Percentiles rank a stretch among this genome's conserved stretches.
Evolutionary conservation across 2,888 invertebrate genomes (phyloP).

Genomic region (Coecobrya sp.): DNA sequence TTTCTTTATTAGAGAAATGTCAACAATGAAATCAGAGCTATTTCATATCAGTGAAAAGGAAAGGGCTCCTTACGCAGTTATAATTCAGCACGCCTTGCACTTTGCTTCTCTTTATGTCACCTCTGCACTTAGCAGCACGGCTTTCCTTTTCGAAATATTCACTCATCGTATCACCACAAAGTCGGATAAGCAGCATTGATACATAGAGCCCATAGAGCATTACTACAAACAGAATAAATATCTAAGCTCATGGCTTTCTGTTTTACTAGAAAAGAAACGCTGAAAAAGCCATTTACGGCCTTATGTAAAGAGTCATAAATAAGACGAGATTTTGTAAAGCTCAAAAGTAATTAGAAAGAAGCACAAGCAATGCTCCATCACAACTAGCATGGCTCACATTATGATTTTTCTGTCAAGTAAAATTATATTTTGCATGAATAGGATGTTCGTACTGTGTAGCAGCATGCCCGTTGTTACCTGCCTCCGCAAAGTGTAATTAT

Average conservation of each 20-base stretch:
- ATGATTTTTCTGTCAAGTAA: constrained; percentile 48
- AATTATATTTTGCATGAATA: constrained; percentile 48
- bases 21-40: constrained; percentile 77
- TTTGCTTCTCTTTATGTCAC: constrained; percentile 13
- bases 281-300: constrained; percentile 18
- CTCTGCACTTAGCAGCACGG: background rate
- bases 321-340: background rate
- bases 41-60: background rate
- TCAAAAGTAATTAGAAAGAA: constrained; percentile 65
- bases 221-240: background rate
- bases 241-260: too few species aligned
- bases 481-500: background rate
- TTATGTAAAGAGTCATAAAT: background rate
- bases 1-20: constrained; percentile 75
- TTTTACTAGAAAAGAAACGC: background rate
- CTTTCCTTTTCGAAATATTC: constrained; percentile 40
- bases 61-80: constrained; percentile 47
- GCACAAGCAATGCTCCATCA: constrained; percentile 16
- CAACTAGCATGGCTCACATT: constrained; percentile 27
- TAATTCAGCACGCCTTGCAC: constrained; percentile 47
- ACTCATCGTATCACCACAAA: background rate
- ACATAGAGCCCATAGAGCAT: too few species aligned
- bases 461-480: background rate
- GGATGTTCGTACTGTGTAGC: background rate
- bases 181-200: background rate